Base-by-base conservation (phyloP, 2,797 vertebrate species). In the Ceryle rudis region DNA sequence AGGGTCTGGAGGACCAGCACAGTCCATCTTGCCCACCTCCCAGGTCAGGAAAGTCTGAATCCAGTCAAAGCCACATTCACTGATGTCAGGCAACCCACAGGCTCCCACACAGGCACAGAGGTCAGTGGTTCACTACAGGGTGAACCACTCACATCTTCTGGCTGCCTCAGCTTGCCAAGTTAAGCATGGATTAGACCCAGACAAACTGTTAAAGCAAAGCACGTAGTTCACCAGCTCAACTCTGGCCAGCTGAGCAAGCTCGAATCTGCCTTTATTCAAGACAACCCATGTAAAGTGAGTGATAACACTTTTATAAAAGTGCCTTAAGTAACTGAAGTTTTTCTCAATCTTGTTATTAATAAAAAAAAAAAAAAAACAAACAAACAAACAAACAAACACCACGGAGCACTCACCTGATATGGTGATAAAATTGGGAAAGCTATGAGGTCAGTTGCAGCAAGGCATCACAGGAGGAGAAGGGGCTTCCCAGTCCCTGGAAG, bases 211-310 rank as follows among this genome's bases (percentile, higher is more conserved):
- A 21, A 25, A 93, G 77, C 54, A 60, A 85, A 62, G 66, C 31
- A 44, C 93, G 81, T 77, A 55, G 55, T 52, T 93, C 95, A 78
- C n/a, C 8, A 3, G 69, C 58, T 61, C 55, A 54, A 77, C 92
- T 89, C 75, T 94, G 77, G 77, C 90, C 92, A 92, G 60, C 66
- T 8, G 3, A 96, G 83, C 78, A 72, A 96, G 90, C 74, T 90
- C 17, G 60, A 87, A 52, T 86, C 67, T 85, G 57, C 77, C 75
- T 92, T 33, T 90, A 60, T 72, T 42, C 47, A 89, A 88, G 71
- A 87, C 77, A 97, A n/a, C 12, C 77, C 39, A 49, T 83, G 79
- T 39, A 33, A 90, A 86, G 78, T 35, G 62, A 96, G 89, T 31
- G 75, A 7, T 17, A 39, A 20, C 42, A 22, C 74, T 94, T n/a